Evolutionary conservation across 2,888 invertebrate genomes (phyloP).

Genomic region (Stenichneumon culpator): DNA sequence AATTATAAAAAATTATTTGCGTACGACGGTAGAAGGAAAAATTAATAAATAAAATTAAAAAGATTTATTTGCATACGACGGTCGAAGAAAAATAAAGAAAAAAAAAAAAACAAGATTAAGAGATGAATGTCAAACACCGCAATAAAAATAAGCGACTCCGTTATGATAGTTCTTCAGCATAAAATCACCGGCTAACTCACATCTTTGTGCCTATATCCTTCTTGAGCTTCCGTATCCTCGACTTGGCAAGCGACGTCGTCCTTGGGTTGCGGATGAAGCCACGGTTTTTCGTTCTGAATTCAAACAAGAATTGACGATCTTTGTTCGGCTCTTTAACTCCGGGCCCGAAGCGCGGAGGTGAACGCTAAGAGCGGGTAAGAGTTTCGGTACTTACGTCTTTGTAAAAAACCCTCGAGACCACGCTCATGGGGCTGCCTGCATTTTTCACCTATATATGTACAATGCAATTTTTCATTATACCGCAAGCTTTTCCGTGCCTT

Average conservation of each 20-base stretch:
- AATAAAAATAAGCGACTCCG: neutral
- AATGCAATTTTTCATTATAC: constrained; percentile 44
- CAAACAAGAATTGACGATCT: constrained; percentile 71
- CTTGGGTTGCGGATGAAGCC: constrained; percentile 81
- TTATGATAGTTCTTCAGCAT: neutral
- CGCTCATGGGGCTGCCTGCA: constrained; percentile 84
- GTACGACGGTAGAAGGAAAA: too few relatives aligned
- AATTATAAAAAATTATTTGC: too few relatives aligned
- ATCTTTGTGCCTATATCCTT: constrained; percentile 81
- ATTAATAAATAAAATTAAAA: too few relatives aligned
- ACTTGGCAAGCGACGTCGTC: constrained; percentile 81
- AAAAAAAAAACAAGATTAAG: too few relatives aligned
- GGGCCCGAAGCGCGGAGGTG: neutral
- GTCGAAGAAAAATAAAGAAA: too few relatives aligned
- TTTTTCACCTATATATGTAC: constrained; percentile 78
- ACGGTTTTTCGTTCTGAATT: constrained; percentile 82
- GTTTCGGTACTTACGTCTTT: constrained; percentile 79
- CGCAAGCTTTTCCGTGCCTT: constrained; percentile 12
- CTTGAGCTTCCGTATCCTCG: constrained; percentile 75
- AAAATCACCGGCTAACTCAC: constrained; percentile 72
- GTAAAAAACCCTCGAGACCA: constrained; percentile 82
- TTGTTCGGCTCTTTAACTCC: neutral
- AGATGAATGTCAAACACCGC: too few relatives aligned
- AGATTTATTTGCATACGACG: too few relatives aligned
- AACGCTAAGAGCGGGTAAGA: neutral